Evolutionary conservation across 2,113 vertebrate genomes (phyloP).

Genomic region (Brachypodius melanocephalos): DNA sequence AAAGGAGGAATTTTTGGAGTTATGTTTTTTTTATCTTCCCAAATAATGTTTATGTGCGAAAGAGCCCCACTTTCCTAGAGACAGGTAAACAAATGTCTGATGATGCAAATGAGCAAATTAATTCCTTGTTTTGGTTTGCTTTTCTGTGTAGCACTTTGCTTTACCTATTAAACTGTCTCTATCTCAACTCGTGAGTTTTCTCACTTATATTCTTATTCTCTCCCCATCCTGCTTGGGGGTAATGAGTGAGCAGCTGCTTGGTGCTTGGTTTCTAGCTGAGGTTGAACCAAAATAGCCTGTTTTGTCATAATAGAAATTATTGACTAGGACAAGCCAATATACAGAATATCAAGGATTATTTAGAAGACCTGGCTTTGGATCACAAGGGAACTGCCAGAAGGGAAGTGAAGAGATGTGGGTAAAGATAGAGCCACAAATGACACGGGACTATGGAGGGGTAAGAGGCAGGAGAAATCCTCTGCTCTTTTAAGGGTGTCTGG

Average conservation of each 20-base stretch:
- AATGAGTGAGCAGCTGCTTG: not conserved
- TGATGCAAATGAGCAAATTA: not conserved
- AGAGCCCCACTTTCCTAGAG: not conserved
- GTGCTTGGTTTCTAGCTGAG: not conserved
- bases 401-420: not conserved
- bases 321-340: not conserved
- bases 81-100: not conserved
- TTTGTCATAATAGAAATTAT: not conserved
- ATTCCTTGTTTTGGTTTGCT: not conserved
- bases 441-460: not conserved
- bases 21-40: not conserved
- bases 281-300: not conserved
- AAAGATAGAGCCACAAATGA: not conserved
- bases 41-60: not conserved
- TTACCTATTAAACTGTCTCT: not conserved
- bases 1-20: not conserved
- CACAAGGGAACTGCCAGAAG: not conserved
- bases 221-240: not conserved
- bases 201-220: not conserved
- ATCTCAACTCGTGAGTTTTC: not conserved
- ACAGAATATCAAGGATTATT: not conserved
- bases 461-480: not conserved
- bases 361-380: not conserved
- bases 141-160: not conserved
- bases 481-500: not conserved